Evolutionary conservation across 2,888 invertebrate genomes (phyloP), one percentile per base, ranked within the genome.

Genomic region (Muschampia plurimacula): DNA sequence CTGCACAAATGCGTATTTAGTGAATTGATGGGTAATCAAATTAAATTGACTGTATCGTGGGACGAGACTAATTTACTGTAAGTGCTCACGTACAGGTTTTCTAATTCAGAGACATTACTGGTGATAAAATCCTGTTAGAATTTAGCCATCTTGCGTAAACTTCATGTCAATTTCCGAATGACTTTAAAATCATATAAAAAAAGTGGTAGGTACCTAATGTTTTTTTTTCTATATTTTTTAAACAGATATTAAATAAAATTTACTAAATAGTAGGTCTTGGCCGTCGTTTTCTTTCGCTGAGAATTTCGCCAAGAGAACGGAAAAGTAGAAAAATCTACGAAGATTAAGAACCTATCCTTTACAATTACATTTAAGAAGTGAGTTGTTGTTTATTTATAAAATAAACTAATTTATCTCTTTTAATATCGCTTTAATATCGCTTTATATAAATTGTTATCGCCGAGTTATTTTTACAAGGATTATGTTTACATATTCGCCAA

Each of bases 1-100:
- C 12, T 32, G 28, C 13, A 12, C 13, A 44, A 44, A 44, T 22
- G 41, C 44, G 63, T 64, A 64, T 64, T 64, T 10, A 64, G 5
- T 4, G 28, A 44, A 44, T 41, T 64, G 22, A 44, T 44, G 41
- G 44, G 63, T 12, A 13, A 41, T 64, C 44, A 44, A 46, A 46
- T 63, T 7, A 64, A 28, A 64, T 64, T 46, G 15, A 66, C 22
- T 55, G 39, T 52, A 66, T 66, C 39, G 10, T 55, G 55, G 66
- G 77, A 78, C 82, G 82, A 81, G 82, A 83, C 85, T 84, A 84
- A 86, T 85, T 85, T 84, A 77, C 78, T 79, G 78, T 83, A 86
- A 86, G 86, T 86, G 86, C 84, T 84, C 86, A 86, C 86, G 86
- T 86, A 84, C 85, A 79, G 79, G 78, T 76, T 36, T 46, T 64